Percentiles rank a stretch among this genome's conserved stretches.
Evolutionary conservation across 2,797 vertebrate species (phyloP).

Genomic region (Calcarius lapponicus): DNA sequence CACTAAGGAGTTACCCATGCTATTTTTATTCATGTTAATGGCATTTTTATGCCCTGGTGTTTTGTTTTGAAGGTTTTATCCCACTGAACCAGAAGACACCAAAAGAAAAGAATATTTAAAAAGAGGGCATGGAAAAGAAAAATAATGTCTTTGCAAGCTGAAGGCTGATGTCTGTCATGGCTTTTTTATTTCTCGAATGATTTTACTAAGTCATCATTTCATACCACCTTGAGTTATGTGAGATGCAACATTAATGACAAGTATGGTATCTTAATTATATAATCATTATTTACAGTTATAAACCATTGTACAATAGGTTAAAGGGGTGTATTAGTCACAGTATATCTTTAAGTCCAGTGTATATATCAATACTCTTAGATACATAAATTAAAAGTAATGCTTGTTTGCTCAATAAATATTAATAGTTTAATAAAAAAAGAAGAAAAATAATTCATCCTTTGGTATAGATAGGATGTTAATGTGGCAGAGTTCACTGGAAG

Average conservation of each 20-base stretch:
- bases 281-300: neutral
- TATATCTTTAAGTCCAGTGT: neutral
- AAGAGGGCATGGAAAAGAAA: neutral
- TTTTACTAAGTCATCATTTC: constrained; percentile 13
- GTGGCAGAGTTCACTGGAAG: neutral
- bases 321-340: neutral
- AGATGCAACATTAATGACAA: neutral
- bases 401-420: neutral
- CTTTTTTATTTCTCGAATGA: constrained; percentile 8
- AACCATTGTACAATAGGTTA: neutral
- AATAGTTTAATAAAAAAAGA: neutral
- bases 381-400: neutral
- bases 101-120: neutral
- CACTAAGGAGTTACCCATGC: constrained; percentile 57
- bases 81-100: constrained; percentile 23
- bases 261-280: neutral
- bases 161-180: neutral
- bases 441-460: neutral
- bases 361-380: neutral
- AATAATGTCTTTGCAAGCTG: neutral
- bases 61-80: constrained; percentile 67
- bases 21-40: constrained; percentile 71
- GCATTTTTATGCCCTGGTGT: constrained; percentile 67
- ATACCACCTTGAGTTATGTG: neutral
- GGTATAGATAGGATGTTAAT: neutral